Evolutionary conservation across 1,140 invertebrate genomes (phyloP).

Genomic region (Aricia agestis): DNA sequence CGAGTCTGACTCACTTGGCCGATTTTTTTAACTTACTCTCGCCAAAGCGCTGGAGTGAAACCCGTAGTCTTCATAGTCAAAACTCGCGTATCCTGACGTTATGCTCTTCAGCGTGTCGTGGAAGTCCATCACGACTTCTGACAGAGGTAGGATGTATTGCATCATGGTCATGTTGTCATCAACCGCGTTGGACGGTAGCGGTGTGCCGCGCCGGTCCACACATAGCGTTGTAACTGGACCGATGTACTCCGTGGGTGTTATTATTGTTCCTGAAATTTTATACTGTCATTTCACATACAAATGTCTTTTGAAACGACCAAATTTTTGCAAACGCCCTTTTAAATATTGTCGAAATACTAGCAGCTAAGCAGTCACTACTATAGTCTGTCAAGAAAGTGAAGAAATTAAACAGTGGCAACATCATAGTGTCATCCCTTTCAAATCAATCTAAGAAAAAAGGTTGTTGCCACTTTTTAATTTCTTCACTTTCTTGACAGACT

Average conservation of each 20-base stretch:
- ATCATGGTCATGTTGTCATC: conserved; percentile 89
- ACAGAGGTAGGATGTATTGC: conserved; percentile 90
- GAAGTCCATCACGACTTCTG: conserved; percentile 96
- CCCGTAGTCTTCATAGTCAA: conserved; percentile 96
- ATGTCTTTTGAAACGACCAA: no score
- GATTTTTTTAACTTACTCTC: conserved; percentile 85
- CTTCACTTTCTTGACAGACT: no score
- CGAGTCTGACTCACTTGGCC: no score
- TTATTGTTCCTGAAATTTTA: conserved; percentile 84
- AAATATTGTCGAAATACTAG: no score
- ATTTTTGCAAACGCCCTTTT: no score
- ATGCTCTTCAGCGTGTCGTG: conserved; percentile 94
- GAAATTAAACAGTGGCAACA: no score
- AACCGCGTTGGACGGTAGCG: conserved; percentile 85
- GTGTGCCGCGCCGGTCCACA: conserved; percentile 86
- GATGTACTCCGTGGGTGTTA: conserved; percentile 87
- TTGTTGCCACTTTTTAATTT: no score
- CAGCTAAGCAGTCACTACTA: no score
- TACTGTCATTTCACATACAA: no score
- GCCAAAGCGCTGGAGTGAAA: conserved; percentile 84
- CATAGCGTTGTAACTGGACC: conserved; percentile 84
- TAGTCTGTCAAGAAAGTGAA: no score
- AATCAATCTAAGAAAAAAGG: no score
- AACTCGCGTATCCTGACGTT: conserved; percentile 96
- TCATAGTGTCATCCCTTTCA: no score